These are phyloP conservation scores for Tyrannus savana DNA, from an alignment of 2,113 vertebrate genomes.

Conservation along the genomic window DNA sequence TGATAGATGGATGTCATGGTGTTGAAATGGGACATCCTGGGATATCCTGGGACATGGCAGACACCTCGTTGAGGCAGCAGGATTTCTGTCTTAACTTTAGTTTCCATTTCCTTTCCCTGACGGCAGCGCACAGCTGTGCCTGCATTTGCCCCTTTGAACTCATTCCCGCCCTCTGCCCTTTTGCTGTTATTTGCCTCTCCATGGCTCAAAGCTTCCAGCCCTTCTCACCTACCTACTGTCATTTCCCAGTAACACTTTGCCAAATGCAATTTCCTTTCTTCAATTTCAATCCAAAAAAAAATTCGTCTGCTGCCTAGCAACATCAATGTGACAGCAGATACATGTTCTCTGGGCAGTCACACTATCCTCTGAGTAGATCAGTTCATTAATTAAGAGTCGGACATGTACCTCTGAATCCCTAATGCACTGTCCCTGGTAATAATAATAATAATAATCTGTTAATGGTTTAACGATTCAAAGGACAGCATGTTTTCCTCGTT, in stretches of 20 bases:
- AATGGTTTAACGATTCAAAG: not conserved
- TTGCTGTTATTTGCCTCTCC: not conserved
- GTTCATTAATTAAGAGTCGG: not conserved
- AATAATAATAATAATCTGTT: not conserved
- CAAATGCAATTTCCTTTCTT: constrained; percentile 33
- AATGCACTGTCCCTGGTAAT: not conserved
- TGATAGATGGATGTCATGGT: not conserved
- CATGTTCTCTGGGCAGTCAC: not conserved
- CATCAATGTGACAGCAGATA: not conserved
- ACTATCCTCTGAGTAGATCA: not conserved
- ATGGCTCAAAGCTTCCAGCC: not conserved
- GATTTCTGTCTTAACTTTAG: not conserved
- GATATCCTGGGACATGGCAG: not conserved
- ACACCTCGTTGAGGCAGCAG: not conserved
- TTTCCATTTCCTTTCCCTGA: constrained; percentile 30
- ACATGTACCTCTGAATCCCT: not conserved
- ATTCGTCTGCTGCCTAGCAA: not conserved
- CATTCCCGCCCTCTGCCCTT: constrained; percentile 30
- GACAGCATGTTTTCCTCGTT: fast-evolving
- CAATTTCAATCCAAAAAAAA: not conserved
- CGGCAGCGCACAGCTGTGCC: not conserved
- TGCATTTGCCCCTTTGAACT: not conserved
- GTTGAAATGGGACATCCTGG: constrained; percentile 29
- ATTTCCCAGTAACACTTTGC: not conserved
- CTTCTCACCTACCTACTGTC: not conserved